These are phyloP conservation scores for Eupithecia abbreviata DNA, from an alignment of 2,888 invertebrate genomes.

Conservation along the genomic window DNA sequence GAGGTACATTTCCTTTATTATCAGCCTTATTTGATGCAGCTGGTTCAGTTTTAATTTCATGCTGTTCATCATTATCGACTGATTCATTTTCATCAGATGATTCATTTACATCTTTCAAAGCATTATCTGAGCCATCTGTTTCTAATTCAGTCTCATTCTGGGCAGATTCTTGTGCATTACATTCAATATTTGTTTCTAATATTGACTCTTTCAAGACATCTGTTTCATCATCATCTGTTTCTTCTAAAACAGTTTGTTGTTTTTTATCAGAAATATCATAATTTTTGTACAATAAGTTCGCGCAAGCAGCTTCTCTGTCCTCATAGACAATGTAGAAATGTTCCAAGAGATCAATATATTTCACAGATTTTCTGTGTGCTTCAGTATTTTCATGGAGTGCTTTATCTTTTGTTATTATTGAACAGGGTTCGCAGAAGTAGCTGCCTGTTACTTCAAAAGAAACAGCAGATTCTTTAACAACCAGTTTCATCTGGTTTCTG, in stretches of 20 bases:
- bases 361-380: slow-evolving; percentile 45
- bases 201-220: background rate
- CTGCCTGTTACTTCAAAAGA: background rate
- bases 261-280: slow-evolving; percentile 1
- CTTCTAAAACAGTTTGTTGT: background rate
- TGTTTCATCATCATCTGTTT: background rate
- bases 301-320: slow-evolving; percentile 20
- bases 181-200: background rate
- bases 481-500: slow-evolving; percentile 4
- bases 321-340: slow-evolving; percentile 41
- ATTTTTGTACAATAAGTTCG: background rate
- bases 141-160: background rate
- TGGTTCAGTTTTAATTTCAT: background rate
- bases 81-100: background rate
- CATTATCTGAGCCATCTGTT: background rate
- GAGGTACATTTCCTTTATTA: background rate
- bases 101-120: background rate
- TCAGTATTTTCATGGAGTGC: background rate
- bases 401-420: background rate
- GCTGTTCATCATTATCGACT: background rate
- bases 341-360: slow-evolving; percentile 43
- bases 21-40: background rate
- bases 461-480: background rate
- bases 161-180: background rate
- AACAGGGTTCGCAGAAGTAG: background rate